Percentiles rank a stretch among this genome's conserved stretches.
These are phyloP conservation scores for Scaptomyza parva DNA, from an alignment of 2,888 invertebrate species.

Conservation along the genomic window DNA sequence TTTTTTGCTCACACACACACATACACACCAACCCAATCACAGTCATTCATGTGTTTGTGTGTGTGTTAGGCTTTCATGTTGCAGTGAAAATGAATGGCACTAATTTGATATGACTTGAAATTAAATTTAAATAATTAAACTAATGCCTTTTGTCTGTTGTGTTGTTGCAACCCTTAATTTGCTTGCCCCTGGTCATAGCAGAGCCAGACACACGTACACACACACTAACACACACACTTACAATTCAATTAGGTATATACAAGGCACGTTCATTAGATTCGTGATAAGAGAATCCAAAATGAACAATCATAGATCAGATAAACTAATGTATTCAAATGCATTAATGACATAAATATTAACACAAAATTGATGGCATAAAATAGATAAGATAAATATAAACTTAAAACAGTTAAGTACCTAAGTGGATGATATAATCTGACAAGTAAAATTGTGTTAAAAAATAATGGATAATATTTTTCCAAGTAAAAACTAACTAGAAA, in stretches of 20 bases:
- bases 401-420: no score
- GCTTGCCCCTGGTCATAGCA: conserved; percentile 43
- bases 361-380: neutral
- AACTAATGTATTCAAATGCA: neutral
- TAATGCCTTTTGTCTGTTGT: conserved; percentile 49
- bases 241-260: conserved; percentile 53
- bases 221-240: neutral
- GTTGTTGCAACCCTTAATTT: conserved; percentile 8
- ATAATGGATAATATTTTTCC: no score
- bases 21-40: conserved; percentile 1
- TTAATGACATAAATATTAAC: no score
- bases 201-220: conserved; percentile 13
- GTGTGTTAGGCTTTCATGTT: conserved; percentile 24
- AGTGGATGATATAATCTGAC: no score
- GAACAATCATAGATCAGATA: conserved; percentile 22
- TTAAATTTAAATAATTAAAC: conserved; percentile 78
- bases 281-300: neutral
- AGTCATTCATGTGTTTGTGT: neutral
- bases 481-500: no score
- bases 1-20: conserved; percentile 10
- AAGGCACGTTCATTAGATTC: conserved; percentile 7
- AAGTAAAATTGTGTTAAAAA: no score
- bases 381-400: neutral
- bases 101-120: conserved; percentile 75
- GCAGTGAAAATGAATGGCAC: conserved; percentile 72